Percentiles rank a stretch among this genome's conserved stretches.
Conservation (phyloP, 53 echinoderm and acorn worm species). For the Mesocentrotus franciscanus region DNA sequence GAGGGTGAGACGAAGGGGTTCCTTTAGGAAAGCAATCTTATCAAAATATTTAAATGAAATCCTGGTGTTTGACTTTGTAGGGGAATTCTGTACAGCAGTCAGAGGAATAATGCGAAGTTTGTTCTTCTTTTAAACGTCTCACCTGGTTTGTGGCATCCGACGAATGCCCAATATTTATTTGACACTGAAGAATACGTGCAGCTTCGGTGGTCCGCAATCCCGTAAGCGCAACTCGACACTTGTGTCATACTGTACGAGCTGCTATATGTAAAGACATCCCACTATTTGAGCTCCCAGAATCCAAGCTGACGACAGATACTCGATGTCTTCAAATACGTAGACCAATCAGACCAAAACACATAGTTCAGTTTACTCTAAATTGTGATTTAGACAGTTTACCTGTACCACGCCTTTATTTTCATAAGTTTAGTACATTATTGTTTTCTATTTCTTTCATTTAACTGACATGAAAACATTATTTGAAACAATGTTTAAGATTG, state of each 20-base stretch:
- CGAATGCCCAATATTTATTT: background rate
- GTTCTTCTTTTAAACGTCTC: background rate
- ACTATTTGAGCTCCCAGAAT: background rate
- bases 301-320: background rate
- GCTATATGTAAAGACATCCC: background rate
- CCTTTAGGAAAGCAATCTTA: no score
- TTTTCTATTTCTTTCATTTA: no score
- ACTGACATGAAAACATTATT: no score
- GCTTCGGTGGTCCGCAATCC: slow-evolving; percentile 12
- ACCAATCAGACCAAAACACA: background rate
- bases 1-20: no score
- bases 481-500: no score
- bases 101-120: no score
- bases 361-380: background rate
- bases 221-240: background rate
- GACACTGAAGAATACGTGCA: background rate
- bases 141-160: slow-evolving; percentile 13
- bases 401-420: no score
- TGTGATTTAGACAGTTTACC: background rate
- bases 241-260: background rate
- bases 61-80: no score
- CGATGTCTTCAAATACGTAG: background rate
- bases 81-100: no score
- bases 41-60: no score
- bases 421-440: no score